Evolutionary conservation across 2,888 invertebrate species (phyloP), one percentile per base, ranked within the genome.

Genomic region (Abscondita cerata): DNA sequence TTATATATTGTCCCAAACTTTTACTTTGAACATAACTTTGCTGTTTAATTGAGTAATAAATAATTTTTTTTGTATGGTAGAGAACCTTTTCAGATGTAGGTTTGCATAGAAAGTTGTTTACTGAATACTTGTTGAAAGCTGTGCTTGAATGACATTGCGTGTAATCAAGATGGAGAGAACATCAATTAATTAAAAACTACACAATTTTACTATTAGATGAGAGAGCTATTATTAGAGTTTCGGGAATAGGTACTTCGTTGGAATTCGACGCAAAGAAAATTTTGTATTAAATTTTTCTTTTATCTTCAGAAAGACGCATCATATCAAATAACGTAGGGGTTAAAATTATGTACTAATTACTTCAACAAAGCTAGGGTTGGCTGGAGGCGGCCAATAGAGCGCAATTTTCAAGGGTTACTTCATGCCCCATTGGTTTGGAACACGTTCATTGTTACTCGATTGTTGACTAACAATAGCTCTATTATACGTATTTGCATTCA

Each of bases 351-450:
- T 65, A 72, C 75, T 76, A 76, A 76, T 76, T 76, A 75, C 74
- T 72, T 70, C 72, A 69, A 52, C 69, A 72, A 72, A 74, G 70
- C 70, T 66, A 73, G 75, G 76, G 75, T 75, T 75, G 76, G 73
- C 76, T 73, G 69, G 66, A 71, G 74, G 76, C 77, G 67, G 72
- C 76, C 77, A 77, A 76, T 77, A 66, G 73, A 69, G 67, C 69
- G 72, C 68, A 70, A 69, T 72, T 72, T 74, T 72, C 72, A 73
- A 75, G 76, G 75, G 76, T 76, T 75, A 73, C 74, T 76, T 75
- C 72, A 73, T 72, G 72, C 75, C 74, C 74, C 73, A 77, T 77
- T 77, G 76, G 76, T 73, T 74, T 70, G 74, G 68, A 75, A 75
- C 72, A 74, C 75, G 72, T 75, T 75, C 75, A 77, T 78, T 77